Evolutionary conservation across 2,888 invertebrate genomes (phyloP), one percentile per base, ranked within the genome.

Genomic region (Drosophila cognata): DNA sequence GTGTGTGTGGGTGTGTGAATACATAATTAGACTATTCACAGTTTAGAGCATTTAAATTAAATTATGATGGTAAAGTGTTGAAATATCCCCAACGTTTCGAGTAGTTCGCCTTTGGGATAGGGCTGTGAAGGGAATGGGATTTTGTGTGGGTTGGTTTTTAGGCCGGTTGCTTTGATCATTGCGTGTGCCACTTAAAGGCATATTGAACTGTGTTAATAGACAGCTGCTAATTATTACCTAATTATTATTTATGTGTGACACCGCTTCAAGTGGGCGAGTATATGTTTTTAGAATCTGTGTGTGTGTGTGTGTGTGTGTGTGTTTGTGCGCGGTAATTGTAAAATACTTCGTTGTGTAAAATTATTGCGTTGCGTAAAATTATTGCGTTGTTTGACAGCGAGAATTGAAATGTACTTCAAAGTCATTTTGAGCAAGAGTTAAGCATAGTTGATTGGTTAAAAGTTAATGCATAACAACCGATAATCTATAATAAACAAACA

Each of bases 11-110:
- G 63, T 63, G 67, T 57, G 81, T 74, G 84, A 79, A 89, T 84
- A 84, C 89, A 88, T 89, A 89, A 85, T 85, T 85, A 85, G 89
- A 80, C 75, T 78, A 82, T 85, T 85, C 88, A 82, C 88, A 88
- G 85, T 89, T 89, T 79, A 71, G 88, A 85, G 88, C 80, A 89
- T 88, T 85, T 88, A 88, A 85, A 85, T 89, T 85, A 89, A 85
- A 89, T 85, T 85, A 89, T 89, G 83, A 63, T 71, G 53, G 73
- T 67, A 75, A 81, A 76, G 87, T 75, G 78, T 65, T 71, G 72
- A 69, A 71, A 80, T 71, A 53, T 64, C 52, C 53, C 58, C 43
- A 29, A 38, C 31, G 51, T 46, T 59, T 59, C 33, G 41, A 57
- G 36, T 50, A 46, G 50, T 59, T 60, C 28, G 38, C 28, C n/a